phyloP scores from a whole-genome alignment of 2,113 vertebrate genomes.

The Neodontobutis hainanensis region DNA sequence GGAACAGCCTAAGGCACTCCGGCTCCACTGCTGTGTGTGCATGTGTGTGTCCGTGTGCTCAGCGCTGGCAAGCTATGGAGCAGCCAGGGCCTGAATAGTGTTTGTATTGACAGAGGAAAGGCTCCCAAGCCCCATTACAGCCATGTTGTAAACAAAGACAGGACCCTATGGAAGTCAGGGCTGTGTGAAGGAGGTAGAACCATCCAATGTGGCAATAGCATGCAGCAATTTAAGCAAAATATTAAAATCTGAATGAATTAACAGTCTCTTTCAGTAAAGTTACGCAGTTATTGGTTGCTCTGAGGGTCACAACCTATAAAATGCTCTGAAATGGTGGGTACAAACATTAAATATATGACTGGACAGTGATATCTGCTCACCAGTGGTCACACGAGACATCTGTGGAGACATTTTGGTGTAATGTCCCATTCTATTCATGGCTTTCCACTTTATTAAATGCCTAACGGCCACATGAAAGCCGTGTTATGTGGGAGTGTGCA shows the following conservation, averaged over 20 bases:
- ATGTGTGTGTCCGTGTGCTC: constrained; percentile 14
- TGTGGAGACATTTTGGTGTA: background rate
- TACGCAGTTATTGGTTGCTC: no score
- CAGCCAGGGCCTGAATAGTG: constrained; percentile 43
- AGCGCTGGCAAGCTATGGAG: constrained; percentile 35
- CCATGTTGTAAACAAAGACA: constrained; percentile 62
- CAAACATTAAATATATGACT: no score
- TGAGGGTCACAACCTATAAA: no score
- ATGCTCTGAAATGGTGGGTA: no score
- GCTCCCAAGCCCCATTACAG: constrained; percentile 59
- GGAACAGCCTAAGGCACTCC: constrained; percentile 47
- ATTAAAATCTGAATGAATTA: no score
- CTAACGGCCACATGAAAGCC: no score
- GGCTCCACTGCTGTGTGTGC: constrained; percentile 15
- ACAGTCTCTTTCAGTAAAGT: no score
- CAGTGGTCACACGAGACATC: no score
- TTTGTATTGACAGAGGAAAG: constrained; percentile 70
- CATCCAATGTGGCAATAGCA: constrained; percentile 20
- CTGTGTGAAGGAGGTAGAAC: constrained; percentile 14
- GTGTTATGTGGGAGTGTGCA: background rate
- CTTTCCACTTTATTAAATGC: background rate
- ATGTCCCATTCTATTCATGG: background rate
- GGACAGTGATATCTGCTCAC: no score
- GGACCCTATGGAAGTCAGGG: constrained; percentile 39
- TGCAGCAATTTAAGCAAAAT: constrained; percentile 2